These are phyloP conservation scores for Podarcis siculus DNA, from an alignment of 2,797 vertebrate species.

Conservation along the genomic window DNA sequence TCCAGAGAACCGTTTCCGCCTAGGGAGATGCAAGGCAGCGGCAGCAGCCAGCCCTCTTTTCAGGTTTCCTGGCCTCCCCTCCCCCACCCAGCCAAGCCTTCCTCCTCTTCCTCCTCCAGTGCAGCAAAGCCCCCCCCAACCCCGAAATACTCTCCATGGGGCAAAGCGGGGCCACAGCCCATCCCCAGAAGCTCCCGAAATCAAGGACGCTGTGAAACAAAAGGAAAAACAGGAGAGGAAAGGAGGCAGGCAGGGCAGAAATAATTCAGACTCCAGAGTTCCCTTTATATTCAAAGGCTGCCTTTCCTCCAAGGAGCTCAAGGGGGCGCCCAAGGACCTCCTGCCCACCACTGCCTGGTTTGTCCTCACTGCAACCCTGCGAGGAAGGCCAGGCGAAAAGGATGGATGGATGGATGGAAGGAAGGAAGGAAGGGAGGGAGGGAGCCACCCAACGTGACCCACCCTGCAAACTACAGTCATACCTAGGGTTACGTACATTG, in stretches of 20 bases:
- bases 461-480: no score
- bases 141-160: not conserved
- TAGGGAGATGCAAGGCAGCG: slow-evolving; percentile 67
- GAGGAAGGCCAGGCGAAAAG: not conserved
- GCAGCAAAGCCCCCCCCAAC: not conserved
- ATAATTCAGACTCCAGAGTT: not conserved
- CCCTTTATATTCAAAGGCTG: no score
- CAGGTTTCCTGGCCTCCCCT: not conserved
- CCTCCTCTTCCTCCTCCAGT: not conserved
- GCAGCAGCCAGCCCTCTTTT: slow-evolving; percentile 53
- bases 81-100: accelerated
- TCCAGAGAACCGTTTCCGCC: slow-evolving; percentile 73
- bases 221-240: not conserved
- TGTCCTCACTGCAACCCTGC: no score
- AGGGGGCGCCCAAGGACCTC: no score
- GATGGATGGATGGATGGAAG: not conserved
- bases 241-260: not conserved
- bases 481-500: no score
- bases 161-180: not conserved
- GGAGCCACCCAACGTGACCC: no score
- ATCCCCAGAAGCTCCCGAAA: not conserved
- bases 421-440: not conserved
- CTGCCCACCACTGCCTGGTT: no score
- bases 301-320: no score
- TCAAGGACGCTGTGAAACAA: not conserved